These are phyloP conservation scores for Conchocele bisecta DNA, from an alignment of 2,888 invertebrate genomes.

Conservation along the genomic window DNA sequence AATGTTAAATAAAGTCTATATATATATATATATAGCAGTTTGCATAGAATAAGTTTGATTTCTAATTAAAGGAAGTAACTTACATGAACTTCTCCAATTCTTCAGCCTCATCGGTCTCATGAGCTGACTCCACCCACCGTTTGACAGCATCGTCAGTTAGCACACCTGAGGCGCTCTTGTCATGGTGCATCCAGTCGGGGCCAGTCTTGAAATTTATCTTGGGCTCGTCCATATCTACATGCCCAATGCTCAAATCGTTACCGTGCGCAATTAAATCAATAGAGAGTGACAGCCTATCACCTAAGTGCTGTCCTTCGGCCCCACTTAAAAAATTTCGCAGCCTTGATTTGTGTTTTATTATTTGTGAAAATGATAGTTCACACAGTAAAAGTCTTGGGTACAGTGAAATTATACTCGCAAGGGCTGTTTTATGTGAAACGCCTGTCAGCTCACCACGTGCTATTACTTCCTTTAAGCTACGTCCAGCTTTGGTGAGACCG, in stretches of 20 bases:
- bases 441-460: background rate
- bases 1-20: too few species aligned
- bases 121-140: background rate
- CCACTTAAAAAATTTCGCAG: conserved; percentile 1
- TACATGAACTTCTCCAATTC: background rate
- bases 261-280: conserved; percentile 3
- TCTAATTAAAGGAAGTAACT: background rate
- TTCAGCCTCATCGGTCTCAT: background rate
- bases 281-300: background rate
- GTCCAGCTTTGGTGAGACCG: background rate
- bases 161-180: background rate
- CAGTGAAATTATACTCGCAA: conserved; percentile 2
- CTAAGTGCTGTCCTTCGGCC: background rate
- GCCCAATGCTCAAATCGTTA: background rate
- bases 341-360: background rate
- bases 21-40: too few species aligned
- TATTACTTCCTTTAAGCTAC: background rate
- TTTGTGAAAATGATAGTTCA: conserved; percentile 4
- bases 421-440: conserved; percentile 7
- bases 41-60: too few species aligned
- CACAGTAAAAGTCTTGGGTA: background rate
- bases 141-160: background rate
- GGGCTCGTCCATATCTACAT: conserved; percentile 2
- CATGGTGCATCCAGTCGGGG: conserved; percentile 1
- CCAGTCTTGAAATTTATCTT: conserved; percentile 2